A percentile compares a stretch with the other conserved stretches of the same genome.
These are phyloP conservation scores for Pseudochaenichthys georgianus DNA, from an alignment of 2,797 vertebrate species.

Conservation along the genomic window DNA sequence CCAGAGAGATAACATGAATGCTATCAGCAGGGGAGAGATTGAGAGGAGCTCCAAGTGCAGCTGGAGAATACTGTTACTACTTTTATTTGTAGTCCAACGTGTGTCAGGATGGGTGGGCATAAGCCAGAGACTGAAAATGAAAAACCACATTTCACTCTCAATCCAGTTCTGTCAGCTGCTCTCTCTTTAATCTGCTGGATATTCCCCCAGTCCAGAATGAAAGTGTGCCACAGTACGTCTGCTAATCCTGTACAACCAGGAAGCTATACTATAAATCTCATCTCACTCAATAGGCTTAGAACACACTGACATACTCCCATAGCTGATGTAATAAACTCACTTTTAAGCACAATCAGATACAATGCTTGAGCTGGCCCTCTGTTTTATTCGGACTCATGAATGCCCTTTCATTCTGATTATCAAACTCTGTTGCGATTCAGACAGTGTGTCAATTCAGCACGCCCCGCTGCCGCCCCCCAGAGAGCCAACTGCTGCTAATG, in stretches of 20 bases:
- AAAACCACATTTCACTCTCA: constrained; percentile 29
- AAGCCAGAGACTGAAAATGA: constrained; percentile 18
- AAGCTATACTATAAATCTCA: not conserved
- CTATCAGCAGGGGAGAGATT: constrained; percentile 16
- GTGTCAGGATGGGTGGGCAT: not conserved
- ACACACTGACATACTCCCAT: no score
- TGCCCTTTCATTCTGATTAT: constrained; percentile 15
- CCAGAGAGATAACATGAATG: not conserved
- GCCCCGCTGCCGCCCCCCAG: not conserved
- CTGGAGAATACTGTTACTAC: not conserved
- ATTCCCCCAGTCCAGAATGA: not conserved
- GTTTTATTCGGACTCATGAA: not conserved
- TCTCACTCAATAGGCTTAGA: not conserved
- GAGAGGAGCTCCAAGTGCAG: constrained; percentile 32
- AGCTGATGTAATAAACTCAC: not conserved
- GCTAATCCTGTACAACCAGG: constrained; percentile 16
- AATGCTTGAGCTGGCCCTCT: not conserved
- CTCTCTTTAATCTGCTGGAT: constrained; percentile 12
- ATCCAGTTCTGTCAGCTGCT: not conserved
- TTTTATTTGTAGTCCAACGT: constrained; percentile 14
- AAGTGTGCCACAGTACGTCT: not conserved
- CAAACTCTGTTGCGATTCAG: constrained; percentile 6
- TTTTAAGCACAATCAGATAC: not conserved
- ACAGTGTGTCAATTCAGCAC: constrained; percentile 8
- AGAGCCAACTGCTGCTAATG: constrained; percentile 38